phyloP scores from a whole-genome alignment of 2,888 invertebrate species.

The Ceramica pisi region DNA sequence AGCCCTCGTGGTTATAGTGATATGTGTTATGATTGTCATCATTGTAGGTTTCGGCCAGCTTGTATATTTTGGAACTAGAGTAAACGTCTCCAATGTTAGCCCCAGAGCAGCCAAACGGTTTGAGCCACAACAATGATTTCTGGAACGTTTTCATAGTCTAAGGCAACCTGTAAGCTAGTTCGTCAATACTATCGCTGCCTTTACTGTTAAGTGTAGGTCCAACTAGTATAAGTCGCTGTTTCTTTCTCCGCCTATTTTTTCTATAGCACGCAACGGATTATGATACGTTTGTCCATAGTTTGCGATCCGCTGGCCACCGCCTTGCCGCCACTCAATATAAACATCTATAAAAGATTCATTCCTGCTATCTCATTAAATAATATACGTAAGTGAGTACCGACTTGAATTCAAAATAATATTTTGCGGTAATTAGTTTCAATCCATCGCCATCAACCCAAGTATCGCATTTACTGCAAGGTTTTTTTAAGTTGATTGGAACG shows the following conservation, averaged over 20 bases:
- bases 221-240: not conserved
- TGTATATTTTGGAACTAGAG: not conserved
- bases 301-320: too few species aligned
- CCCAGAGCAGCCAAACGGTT: not conserved
- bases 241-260: not conserved
- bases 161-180: not conserved
- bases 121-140: not conserved
- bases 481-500: too few species aligned
- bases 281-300: not conserved
- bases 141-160: not conserved
- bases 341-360: too few species aligned
- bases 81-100: not conserved
- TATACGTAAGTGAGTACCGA: too few species aligned
- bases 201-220: not conserved
- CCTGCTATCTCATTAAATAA: not conserved
- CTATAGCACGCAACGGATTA: not conserved
- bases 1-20: constrained; percentile 14
- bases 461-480: too few species aligned
- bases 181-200: not conserved
- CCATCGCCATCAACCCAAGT: too few species aligned
- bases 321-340: too few species aligned
- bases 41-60: constrained; percentile 25
- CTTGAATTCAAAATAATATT: too few species aligned
- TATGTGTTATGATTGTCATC: constrained; percentile 24
- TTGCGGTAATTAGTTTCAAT: too few species aligned